These are phyloP conservation scores for Akabosia matsudoensis DNA, from an alignment of 1,140 invertebrate genomes.

Conservation along the genomic window DNA sequence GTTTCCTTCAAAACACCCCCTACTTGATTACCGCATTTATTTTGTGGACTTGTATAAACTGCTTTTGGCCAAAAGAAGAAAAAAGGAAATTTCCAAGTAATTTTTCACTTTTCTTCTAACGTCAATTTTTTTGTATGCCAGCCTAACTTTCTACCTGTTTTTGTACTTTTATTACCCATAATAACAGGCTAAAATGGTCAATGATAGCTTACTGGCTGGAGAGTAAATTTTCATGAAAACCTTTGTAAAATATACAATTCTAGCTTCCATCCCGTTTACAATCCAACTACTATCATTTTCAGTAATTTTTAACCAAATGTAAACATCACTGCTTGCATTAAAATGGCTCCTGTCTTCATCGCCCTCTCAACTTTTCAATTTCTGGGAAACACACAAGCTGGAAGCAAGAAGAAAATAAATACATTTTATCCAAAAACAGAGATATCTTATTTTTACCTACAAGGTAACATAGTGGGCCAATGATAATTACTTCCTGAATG, in stretches of 20 bases:
- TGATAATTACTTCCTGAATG: background rate
- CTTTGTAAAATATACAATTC: too few species aligned
- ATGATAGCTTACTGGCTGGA: background rate
- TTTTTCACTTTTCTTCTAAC: background rate
- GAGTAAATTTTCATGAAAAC: too few species aligned
- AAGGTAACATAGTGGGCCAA: background rate
- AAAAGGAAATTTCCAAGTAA: background rate
- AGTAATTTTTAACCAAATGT: background rate
- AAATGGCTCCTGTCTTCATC: constrained; percentile 5
- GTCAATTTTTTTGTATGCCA: background rate
- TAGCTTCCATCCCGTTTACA: too few species aligned
- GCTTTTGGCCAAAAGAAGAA: constrained; percentile 1
- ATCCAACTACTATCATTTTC: background rate
- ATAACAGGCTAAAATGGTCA: constrained; percentile 2
- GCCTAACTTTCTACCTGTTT: background rate
- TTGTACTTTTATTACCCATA: constrained; percentile 3
- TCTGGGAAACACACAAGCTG: background rate
- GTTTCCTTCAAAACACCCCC: background rate
- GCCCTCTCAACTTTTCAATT: background rate
- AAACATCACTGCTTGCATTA: constrained; percentile 3
- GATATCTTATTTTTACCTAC: background rate
- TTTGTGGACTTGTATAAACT: background rate
- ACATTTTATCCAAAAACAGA: constrained; percentile 12
- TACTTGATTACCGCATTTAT: background rate
- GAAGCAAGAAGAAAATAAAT: constrained; percentile 3